Evolutionary conservation across 2,797 vertebrate species (phyloP).

Genomic region (Cynopterus sphinx): DNA sequence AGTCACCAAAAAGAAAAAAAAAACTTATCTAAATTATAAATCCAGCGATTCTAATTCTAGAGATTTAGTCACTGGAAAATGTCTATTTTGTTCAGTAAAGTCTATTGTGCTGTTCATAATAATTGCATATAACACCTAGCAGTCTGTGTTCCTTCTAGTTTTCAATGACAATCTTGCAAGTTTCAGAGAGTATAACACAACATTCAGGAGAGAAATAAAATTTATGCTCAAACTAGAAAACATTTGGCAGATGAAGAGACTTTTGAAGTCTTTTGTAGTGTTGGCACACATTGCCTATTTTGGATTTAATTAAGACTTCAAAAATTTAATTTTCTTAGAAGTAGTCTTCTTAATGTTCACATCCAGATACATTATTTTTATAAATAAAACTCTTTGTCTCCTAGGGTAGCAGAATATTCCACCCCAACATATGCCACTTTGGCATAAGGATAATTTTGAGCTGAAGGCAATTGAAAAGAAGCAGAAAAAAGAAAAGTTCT

Average conservation of each 20-base stretch:
- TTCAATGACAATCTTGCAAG: background rate
- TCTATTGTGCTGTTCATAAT: background rate
- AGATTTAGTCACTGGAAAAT: background rate
- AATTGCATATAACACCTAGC: background rate
- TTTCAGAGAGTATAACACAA: background rate
- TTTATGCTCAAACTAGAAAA: constrained; percentile 10
- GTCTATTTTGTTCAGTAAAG: background rate
- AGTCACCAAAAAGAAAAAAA: background rate
- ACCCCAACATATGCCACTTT: background rate
- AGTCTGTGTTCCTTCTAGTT: background rate
- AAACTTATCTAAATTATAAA: background rate
- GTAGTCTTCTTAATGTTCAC: constrained; percentile 28
- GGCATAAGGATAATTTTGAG: background rate
- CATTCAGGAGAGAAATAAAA: background rate
- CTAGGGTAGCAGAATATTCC: background rate
- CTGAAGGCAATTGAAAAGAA: background rate
- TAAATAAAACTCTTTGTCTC: background rate
- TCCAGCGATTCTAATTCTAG: background rate
- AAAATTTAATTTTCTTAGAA: constrained; percentile 65
- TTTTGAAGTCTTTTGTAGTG: constrained; percentile 54
- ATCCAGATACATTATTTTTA: background rate
- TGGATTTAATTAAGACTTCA: constrained; percentile 68
- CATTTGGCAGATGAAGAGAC: constrained; percentile 69
- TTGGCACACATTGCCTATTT: constrained; percentile 30
- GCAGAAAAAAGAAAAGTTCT: background rate